A percentile compares a stretch with the other conserved stretches of the same genome.
phyloP scores from a whole-genome alignment of 2,888 invertebrate species.

The Thereva unica region DNA sequence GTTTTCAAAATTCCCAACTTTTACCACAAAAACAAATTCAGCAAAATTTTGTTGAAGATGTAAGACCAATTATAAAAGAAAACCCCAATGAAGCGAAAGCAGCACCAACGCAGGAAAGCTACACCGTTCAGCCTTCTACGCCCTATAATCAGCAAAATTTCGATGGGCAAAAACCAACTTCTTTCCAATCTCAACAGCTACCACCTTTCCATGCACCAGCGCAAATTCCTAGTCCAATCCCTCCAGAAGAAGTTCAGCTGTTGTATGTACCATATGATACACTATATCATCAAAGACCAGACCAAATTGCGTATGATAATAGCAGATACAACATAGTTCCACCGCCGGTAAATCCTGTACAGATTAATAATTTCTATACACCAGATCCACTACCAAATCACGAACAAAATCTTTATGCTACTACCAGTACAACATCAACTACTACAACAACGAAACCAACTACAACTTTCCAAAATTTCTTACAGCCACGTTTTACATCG shows the following conservation, averaged over 20 bases:
- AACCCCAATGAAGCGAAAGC: conserved; percentile 36
- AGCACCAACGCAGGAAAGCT: conserved; percentile 22
- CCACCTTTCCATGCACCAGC: conserved; percentile 12
- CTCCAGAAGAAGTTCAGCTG: conserved; percentile 72
- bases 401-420: conserved; percentile 44
- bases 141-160: conserved; percentile 39
- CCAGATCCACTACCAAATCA: conserved; percentile 48
- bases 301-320: conserved; percentile 25
- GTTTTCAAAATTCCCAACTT: conserved; percentile 45
- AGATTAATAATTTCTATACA: conserved; percentile 58
- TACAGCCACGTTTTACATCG: conserved; percentile 52
- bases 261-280: conserved; percentile 82
- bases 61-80: conserved; percentile 31
- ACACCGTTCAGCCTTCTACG: conserved; percentile 43
- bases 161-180: conserved; percentile 47
- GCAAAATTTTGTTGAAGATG: conserved; percentile 50
- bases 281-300: conserved; percentile 61
- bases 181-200: conserved; percentile 44
- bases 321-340: conserved; percentile 50
- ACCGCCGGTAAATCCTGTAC: conserved; percentile 58
- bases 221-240: conserved; percentile 46
- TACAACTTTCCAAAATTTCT: conserved; percentile 55
- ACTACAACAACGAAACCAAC: conserved; percentile 52
- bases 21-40: conserved; percentile 46
- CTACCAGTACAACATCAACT: conserved; percentile 45